Percentiles rank a stretch among this genome's conserved stretches.
These are phyloP conservation scores for Oreotragus oreotragus DNA, from an alignment of 2,113 vertebrate genomes.

Conservation along the genomic window DNA sequence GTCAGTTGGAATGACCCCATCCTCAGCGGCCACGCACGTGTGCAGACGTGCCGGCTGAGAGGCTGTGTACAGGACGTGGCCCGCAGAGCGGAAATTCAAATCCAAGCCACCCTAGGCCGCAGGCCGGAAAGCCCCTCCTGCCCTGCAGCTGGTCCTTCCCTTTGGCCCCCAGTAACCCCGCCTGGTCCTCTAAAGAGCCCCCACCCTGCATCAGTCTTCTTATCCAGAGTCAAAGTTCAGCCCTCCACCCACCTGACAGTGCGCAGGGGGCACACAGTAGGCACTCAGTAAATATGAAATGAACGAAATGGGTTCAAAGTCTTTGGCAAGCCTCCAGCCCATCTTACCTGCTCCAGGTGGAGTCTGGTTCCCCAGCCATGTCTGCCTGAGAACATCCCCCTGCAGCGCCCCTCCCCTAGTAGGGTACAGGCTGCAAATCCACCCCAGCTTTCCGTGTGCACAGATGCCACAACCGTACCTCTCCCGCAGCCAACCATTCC, in stretches of 20 bases:
- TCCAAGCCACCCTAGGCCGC: conserved; percentile 51
- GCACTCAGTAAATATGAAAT: neutral
- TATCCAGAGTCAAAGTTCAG: neutral
- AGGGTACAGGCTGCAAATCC: neutral
- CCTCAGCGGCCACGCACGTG: conserved; percentile 1
- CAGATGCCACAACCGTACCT: neutral
- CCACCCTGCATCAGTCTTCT: neutral
- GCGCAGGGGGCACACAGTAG: neutral
- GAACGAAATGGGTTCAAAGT: neutral
- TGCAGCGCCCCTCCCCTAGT: neutral
- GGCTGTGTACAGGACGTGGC: conserved; percentile 70
- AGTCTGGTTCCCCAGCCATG: neutral
- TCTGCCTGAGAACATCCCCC: neutral
- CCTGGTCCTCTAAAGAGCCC: neutral
- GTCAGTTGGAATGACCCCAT: neutral
- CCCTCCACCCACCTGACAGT: neutral
- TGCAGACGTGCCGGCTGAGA: conserved; percentile 64
- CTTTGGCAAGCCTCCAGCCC: neutral
- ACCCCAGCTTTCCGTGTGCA: neutral
- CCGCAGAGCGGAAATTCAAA: conserved; percentile 72
- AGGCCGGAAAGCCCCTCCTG: conserved; percentile 68
- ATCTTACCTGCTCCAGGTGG: neutral
- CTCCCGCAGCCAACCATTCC: neutral
- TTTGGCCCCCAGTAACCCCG: conserved; percentile 36
- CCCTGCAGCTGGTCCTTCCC: conserved; percentile 66